These are phyloP conservation scores for Erynnis tages DNA, from an alignment of 2,888 invertebrate genomes.

Conservation along the genomic window DNA sequence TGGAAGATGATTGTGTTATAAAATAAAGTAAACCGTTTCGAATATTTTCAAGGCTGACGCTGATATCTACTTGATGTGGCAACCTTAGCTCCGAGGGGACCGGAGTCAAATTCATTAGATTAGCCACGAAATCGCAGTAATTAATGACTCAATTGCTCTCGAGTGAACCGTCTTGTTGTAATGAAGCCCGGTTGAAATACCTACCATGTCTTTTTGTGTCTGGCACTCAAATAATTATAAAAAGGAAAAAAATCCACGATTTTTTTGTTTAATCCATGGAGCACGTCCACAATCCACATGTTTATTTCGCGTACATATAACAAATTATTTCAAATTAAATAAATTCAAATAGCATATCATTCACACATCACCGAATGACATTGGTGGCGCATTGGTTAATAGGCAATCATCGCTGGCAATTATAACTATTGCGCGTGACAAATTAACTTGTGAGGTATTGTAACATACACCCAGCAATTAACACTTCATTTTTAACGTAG, in stretches of 20 bases:
- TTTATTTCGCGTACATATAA: no score
- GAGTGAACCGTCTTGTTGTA: background rate
- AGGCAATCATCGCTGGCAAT: slow-evolving; percentile 1
- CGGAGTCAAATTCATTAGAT: slow-evolving; percentile 32
- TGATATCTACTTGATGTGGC: no score
- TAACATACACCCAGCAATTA: background rate
- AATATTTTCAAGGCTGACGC: no score
- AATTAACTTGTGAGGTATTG: slow-evolving; percentile 1
- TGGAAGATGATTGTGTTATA: no score
- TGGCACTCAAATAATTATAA: no score
- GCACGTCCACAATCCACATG: no score
- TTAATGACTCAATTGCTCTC: slow-evolving; percentile 25
- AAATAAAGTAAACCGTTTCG: no score
- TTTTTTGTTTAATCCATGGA: no score
- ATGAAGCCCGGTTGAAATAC: background rate
- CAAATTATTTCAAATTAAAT: no score
- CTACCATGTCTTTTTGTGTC: background rate
- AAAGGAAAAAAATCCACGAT: no score
- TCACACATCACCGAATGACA: slow-evolving; percentile 10
- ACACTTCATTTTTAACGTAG: no score
- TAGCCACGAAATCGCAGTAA: slow-evolving; percentile 36
- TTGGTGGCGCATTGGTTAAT: slow-evolving; percentile 5
- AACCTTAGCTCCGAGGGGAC: background rate
- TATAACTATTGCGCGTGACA: slow-evolving; percentile 17
- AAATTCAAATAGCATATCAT: slow-evolving; percentile 12